Base-by-base conservation (phyloP, 1,140 invertebrate species). In the Calephelis virginiensis region DNA sequence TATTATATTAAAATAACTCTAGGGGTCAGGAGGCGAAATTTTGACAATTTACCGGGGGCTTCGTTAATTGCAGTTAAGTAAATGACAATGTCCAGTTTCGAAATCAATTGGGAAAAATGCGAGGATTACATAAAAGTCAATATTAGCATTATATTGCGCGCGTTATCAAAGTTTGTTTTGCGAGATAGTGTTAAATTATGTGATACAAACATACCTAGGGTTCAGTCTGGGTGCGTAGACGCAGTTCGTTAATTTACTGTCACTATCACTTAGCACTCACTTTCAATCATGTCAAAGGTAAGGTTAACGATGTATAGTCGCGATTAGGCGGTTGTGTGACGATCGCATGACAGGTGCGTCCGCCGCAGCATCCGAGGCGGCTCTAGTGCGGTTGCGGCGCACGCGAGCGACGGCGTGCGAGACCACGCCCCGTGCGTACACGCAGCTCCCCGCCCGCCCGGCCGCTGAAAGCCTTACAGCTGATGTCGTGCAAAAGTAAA, bases 351-450 rank as follows among this genome's bases (percentile, higher is more conserved):
- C 81, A 83, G 77, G 84, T 85, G 81, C 79, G 82, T 66, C 61
- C 72, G 78, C 76, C 78, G 82, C 83, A 90, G 87, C 85, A 83
- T 90, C 87, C 82, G 76, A 78, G 72, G 73, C 78, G 82, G 81
- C 71, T 84, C 74, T 28, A 28, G 28, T 28, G 28, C 28, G 28
- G 28, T 28, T 88, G 86, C 13, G 14, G 48, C 68, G 65, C 47
- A 45, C 71, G 67, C 69, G 62, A 8, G 50, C 66, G 66, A 62
- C 66, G 70, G 73, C 75, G 68, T 67, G 71, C 65, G 64, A 50
- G 69, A 66, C 75, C 83, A 85, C 83, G 83, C 85, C 80, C 76
- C 80, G 81, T 86, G 85, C 85, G 87, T 83, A 77, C 82, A 81
- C 85, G 86, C 83, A 82, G 69, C 83, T 82, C 80, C 80, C 77